phyloP scores from a whole-genome alignment of 1,140 invertebrate genomes.

The Drosophila burlai region DNA sequence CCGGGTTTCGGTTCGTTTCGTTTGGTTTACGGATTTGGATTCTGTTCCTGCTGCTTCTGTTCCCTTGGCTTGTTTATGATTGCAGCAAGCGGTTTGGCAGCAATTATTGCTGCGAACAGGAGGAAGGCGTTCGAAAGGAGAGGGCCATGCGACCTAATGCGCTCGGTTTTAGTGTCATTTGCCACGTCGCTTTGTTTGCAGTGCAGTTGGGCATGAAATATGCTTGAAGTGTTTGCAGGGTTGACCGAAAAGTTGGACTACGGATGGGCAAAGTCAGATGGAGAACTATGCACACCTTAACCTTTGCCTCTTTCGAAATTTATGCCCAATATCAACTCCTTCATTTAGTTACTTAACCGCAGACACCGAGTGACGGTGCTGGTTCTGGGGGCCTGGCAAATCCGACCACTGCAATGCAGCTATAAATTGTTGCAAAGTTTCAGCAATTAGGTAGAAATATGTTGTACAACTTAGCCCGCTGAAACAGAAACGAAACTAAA shows the following conservation, averaged over 20 bases:
- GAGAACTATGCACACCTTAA: slow-evolving; percentile 53
- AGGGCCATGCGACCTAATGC: slow-evolving; percentile 49
- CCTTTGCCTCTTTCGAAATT: slow-evolving; percentile 46
- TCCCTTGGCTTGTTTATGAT: slow-evolving; percentile 61
- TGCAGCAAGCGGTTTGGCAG: slow-evolving; percentile 71
- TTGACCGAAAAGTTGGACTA: slow-evolving; percentile 37
- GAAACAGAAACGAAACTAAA: slow-evolving; percentile 37
- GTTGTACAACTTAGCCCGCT: slow-evolving; percentile 59
- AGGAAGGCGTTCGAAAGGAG: background rate
- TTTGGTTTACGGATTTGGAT: slow-evolving; percentile 49
- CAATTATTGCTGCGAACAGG: slow-evolving; percentile 61
- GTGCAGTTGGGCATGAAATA: slow-evolving; percentile 77
- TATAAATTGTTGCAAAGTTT: slow-evolving; percentile 81
- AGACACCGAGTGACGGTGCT: slow-evolving; percentile 2
- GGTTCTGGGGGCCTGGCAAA: slow-evolving; percentile 5
- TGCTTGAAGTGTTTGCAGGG: slow-evolving; percentile 59
- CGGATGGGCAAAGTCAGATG: slow-evolving; percentile 30
- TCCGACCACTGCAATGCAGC: slow-evolving; percentile 75
- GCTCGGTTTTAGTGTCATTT: slow-evolving; percentile 71
- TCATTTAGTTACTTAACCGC: slow-evolving; percentile 59
- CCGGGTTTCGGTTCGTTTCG: slow-evolving; percentile 22
- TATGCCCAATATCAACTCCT: slow-evolving; percentile 60
- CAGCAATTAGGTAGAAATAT: slow-evolving; percentile 77
- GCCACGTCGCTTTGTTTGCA: slow-evolving; percentile 62
- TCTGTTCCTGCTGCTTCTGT: slow-evolving; percentile 20